Evolutionary conservation across 2,797 vertebrate species (phyloP).

Genomic region (Mus minutoides): DNA sequence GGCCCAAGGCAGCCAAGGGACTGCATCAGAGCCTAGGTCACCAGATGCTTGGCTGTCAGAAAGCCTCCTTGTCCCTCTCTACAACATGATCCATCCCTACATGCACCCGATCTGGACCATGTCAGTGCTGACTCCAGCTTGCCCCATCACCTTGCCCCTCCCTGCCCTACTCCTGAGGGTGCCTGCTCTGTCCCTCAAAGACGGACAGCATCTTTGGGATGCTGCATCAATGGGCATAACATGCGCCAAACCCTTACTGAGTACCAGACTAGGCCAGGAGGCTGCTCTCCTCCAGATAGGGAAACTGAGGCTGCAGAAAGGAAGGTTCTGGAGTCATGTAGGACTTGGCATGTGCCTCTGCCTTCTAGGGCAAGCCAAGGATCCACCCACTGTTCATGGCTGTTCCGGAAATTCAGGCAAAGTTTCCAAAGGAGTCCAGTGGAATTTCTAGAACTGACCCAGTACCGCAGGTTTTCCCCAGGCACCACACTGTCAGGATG

Average conservation of each 20-base stretch:
- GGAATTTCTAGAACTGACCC: not conserved
- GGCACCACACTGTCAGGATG: not conserved
- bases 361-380: not conserved
- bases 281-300: not conserved
- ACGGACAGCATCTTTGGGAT: not conserved
- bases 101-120: rapidly evolving
- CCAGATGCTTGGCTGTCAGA: not conserved
- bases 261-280: rapidly evolving
- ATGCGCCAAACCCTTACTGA: not conserved
- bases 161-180: not conserved
- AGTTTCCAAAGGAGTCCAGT: not conserved
- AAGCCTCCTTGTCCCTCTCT: not conserved
- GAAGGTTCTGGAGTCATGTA: not conserved
- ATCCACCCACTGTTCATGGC: rapidly evolving
- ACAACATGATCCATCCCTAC: not conserved
- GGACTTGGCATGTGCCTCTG: not conserved
- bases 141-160: rapidly evolving
- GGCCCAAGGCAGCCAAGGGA: not conserved
- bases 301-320: not conserved
- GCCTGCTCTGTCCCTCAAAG: not conserved
- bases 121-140: not conserved
- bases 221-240: rapidly evolving
- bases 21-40: not conserved
- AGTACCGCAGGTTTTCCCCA: not conserved
- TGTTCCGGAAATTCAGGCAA: rapidly evolving